Conservation (phyloP, 2,888 invertebrate species). For the Taenaris catops region DNA sequence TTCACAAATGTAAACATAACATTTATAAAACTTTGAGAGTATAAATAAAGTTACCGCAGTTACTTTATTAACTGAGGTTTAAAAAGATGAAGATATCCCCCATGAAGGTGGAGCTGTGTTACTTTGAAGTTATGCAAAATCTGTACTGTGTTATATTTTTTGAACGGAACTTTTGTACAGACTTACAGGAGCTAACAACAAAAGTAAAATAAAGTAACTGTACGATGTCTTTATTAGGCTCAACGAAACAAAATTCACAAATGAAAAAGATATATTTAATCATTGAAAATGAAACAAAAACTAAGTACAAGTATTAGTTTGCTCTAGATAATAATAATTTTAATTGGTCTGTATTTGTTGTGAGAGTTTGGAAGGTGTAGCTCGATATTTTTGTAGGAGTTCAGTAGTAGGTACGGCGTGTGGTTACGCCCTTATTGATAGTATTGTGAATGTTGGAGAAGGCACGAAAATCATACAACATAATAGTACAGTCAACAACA, state of each 20-base stretch:
- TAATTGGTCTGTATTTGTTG: constrained; percentile 65
- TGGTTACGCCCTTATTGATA: constrained; percentile 70
- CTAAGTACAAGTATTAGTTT: constrained; percentile 26
- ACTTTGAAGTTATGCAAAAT: constrained; percentile 53
- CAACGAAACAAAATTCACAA: constrained; percentile 13
- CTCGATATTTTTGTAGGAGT: constrained; percentile 76
- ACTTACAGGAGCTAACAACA: constrained; percentile 18
- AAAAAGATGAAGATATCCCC: constrained; percentile 38
- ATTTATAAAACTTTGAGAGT: too few relatives aligned
- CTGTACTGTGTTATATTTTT: constrained; percentile 46
- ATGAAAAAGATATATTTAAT: constrained; percentile 27
- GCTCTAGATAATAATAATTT: constrained; percentile 29
- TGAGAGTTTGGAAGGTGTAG: constrained; percentile 75
- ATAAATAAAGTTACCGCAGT: too few relatives aligned
- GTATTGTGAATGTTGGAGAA: constrained; percentile 78
- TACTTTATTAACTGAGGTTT: constrained; percentile 11
- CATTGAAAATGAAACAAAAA: constrained; percentile 20
- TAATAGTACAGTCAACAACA: constrained; percentile 79
- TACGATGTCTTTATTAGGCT: constrained; percentile 18
- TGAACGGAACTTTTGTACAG: constrained; percentile 40
- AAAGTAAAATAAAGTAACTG: constrained; percentile 24
- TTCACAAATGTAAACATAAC: too few relatives aligned
- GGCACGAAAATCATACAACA: constrained; percentile 78
- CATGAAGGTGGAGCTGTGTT: constrained; percentile 50
- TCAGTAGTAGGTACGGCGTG: constrained; percentile 71